Evolutionary conservation across 2,113 vertebrate genomes (phyloP), one percentile per base, ranked within the genome.

Genomic region (Nibea albiflora): DNA sequence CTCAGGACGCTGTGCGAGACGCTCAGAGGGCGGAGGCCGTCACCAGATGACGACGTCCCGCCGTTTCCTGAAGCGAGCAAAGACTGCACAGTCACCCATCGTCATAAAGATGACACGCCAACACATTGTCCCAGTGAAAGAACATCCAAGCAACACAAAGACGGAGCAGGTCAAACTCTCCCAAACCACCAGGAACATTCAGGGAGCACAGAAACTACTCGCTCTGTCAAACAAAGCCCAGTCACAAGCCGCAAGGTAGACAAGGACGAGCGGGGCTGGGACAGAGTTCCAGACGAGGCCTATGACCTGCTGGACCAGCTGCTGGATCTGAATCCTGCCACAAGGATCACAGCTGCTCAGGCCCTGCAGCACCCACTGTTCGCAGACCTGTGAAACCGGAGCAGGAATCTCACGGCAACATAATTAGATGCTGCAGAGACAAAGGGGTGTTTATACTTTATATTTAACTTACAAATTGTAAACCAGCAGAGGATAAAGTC

Each of bases 241-340:
- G 12, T 10, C 19, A n/a, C 3, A 39, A 52, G 24, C 65, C 26
- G 62, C 31, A 61, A 54, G 85, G 83, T 42, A 20, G 20, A 77
- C 63, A n/a, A 85, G 9, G 92, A 90, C 31, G 54, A 83, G 63
- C 88, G 89, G 78, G 97, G 96, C 54, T 99, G 98, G 98, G 94
- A 95, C 87, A 81, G 76, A 2, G 97, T 98, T 69, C 96, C 98
- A 2, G 94, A 98, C 73, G 95, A 96, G 71, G 96, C 96, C 15
- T 99, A 98, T 16, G 92, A 98, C 78, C 95, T 99, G n/a, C 95
- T 99, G 66, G 97, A 99, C 92, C 96, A 91, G 86, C 95, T 99
- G 56, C 91, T 99, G 58, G 98, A 99, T 92, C 92, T 99, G 84
- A 98, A 98, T 89, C 98, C 98, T 16, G 95, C 91, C 57, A 97